Conservation (phyloP, 2,888 invertebrate genomes). For the Philereme transversata region DNA sequence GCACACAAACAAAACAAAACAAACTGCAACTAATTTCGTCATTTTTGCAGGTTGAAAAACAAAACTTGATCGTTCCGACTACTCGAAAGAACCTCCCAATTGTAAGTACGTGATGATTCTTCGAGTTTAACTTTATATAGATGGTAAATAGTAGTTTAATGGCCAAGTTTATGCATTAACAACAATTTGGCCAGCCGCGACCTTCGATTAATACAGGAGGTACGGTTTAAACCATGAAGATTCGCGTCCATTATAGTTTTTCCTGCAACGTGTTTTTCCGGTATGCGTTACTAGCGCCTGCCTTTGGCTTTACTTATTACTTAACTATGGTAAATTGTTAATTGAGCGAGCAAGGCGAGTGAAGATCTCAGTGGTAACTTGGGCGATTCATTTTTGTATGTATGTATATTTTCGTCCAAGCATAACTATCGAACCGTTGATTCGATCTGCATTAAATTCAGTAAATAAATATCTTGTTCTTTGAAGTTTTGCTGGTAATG, state of each 20-base stretch:
- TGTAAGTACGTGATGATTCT: slow-evolving; percentile 11
- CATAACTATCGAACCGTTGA: too few relatives aligned
- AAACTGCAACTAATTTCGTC: slow-evolving; percentile 29
- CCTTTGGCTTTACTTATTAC: too few relatives aligned
- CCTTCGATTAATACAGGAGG: slow-evolving; percentile 46
- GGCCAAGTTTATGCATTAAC: slow-evolving; percentile 31
- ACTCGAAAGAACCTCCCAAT: slow-evolving; percentile 3
- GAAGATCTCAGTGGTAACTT: too few relatives aligned
- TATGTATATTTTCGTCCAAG: too few relatives aligned
- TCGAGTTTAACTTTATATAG: slow-evolving; percentile 19
- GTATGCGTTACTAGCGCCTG: neutral
- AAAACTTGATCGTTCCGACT: slow-evolving; percentile 4
- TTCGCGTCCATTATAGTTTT: slow-evolving; percentile 21
- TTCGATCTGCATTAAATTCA: too few relatives aligned
- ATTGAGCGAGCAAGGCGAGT: too few relatives aligned
- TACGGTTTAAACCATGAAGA: slow-evolving; percentile 37
- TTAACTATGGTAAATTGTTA: too few relatives aligned
- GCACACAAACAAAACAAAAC: slow-evolving; percentile 30
- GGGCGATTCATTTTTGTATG: too few relatives aligned
- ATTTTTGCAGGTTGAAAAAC: slow-evolving; percentile 20
- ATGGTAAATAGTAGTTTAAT: slow-evolving; percentile 29
- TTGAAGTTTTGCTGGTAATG: too few relatives aligned
- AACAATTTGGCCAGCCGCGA: slow-evolving; percentile 33
- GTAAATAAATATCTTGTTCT: too few relatives aligned
- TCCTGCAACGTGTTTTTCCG: slow-evolving; percentile 25